These are phyloP conservation scores for Lacerta agilis DNA, from an alignment of 2,797 vertebrate genomes.

Conservation along the genomic window DNA sequence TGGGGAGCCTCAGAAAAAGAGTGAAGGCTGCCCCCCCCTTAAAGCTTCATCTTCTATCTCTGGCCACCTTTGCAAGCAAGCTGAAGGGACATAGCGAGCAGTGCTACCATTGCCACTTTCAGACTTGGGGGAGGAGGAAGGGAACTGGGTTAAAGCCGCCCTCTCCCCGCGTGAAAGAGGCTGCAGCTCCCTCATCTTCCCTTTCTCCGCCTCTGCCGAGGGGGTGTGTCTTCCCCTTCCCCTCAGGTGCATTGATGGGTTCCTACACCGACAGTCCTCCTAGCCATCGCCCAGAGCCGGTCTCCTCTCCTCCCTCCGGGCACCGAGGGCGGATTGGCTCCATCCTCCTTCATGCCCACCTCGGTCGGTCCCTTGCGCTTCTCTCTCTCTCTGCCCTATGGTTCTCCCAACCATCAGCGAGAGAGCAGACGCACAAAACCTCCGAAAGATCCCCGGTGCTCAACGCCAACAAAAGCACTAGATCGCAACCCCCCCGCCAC, in stretches of 20 bases:
- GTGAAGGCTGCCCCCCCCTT: not conserved
- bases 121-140: not conserved
- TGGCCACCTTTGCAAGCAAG: not conserved
- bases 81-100: not conserved
- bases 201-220: conserved; percentile 1
- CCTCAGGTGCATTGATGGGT: conserved; percentile 5
- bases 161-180: not conserved
- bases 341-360: not conserved
- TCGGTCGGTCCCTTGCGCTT: no score
- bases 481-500: not conserved
- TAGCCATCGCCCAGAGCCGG: not conserved
- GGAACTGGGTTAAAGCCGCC: not conserved
- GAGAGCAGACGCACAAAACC: not conserved
- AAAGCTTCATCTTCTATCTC: no score
- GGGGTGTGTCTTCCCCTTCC: conserved; percentile 26
- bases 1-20: no score
- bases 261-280: not conserved
- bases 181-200: conserved; percentile 6
- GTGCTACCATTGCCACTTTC: not conserved
- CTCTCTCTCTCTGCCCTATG: not conserved
- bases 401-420: not conserved
- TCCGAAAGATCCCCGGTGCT: not conserved
- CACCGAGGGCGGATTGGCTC: not conserved
- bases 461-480: not conserved
- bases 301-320: not conserved